These are phyloP conservation scores for Ganaspis brasiliensis DNA, from an alignment of 2,888 invertebrate species.

Conservation along the genomic window DNA sequence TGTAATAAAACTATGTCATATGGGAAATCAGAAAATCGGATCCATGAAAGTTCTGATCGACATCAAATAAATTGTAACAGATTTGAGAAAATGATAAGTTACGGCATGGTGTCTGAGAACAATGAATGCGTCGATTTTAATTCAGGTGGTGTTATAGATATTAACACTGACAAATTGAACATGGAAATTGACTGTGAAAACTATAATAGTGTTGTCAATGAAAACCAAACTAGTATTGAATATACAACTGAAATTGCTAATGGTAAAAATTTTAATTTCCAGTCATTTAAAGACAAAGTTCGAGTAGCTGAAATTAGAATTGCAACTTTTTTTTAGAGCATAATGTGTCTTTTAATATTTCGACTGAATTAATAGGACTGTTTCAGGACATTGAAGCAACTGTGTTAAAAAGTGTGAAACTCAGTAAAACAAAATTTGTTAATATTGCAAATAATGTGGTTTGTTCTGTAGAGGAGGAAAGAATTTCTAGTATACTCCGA, in stretches of 20 bases:
- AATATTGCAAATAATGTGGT: not conserved
- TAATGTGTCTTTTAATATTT: not conserved
- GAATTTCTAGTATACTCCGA: not conserved
- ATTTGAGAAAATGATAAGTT: not conserved
- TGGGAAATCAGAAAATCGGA: not conserved
- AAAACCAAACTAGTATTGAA: too few relatives aligned
- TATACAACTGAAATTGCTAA: not conserved
- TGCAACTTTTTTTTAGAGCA: constrained; percentile 4
- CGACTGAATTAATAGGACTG: not conserved
- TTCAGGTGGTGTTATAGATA: not conserved
- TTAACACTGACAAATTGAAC: not conserved
- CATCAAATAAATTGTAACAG: not conserved
- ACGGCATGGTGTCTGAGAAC: not conserved
- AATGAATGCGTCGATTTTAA: not conserved
- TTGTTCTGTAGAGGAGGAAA: not conserved
- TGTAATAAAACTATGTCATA: not conserved
- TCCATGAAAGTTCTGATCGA: not conserved
- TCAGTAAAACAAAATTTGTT: not conserved
- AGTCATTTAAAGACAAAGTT: not conserved
- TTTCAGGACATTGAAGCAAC: not conserved
- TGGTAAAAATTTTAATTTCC: not conserved
- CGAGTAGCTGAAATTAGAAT: constrained; percentile 2
- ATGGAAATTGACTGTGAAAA: too few relatives aligned
- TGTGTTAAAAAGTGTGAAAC: not conserved
- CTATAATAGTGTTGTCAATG: too few relatives aligned